These are phyloP conservation scores for Cybosia mesomella DNA, from an alignment of 2,888 invertebrate species.

Conservation along the genomic window DNA sequence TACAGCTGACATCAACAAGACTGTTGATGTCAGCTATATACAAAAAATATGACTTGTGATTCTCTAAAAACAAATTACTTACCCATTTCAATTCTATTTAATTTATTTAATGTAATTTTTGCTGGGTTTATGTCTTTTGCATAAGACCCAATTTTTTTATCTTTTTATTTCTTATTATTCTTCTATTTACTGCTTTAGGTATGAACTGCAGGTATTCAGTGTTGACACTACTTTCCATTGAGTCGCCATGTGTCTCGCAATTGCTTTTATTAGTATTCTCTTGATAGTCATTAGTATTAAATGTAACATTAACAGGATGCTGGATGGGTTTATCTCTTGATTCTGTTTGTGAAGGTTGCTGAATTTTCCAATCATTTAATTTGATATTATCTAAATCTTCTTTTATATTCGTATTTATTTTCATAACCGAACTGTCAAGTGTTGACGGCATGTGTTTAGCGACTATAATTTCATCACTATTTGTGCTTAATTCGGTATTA, in stretches of 20 bases:
- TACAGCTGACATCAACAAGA: too few species aligned
- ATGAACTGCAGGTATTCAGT: background rate
- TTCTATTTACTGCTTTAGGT: background rate
- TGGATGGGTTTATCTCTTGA: background rate
- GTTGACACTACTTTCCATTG: background rate
- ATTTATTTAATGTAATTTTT: conserved; percentile 5
- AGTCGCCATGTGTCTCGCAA: background rate
- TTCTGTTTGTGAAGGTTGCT: conserved; percentile 1
- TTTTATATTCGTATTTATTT: background rate
- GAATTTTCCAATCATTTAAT: conserved; percentile 1
- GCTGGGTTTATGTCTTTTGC: background rate
- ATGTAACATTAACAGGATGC: conserved; percentile 9
- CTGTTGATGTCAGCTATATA: too few species aligned
- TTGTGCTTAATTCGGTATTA: background rate
- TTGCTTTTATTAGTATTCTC: background rate
- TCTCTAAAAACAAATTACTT: background rate
- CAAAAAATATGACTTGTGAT: background rate
- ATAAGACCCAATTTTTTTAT: background rate
- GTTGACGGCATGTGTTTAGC: background rate
- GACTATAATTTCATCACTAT: background rate
- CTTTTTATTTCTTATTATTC: background rate
- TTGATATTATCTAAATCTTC: background rate
- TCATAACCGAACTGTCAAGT: background rate
- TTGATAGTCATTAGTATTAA: background rate
- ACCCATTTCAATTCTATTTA: conserved; percentile 15